A percentile compares a stretch with the other conserved stretches of the same genome.
These are phyloP conservation scores for Nymphalis c-album DNA, from an alignment of 2,888 invertebrate species.

Conservation along the genomic window DNA sequence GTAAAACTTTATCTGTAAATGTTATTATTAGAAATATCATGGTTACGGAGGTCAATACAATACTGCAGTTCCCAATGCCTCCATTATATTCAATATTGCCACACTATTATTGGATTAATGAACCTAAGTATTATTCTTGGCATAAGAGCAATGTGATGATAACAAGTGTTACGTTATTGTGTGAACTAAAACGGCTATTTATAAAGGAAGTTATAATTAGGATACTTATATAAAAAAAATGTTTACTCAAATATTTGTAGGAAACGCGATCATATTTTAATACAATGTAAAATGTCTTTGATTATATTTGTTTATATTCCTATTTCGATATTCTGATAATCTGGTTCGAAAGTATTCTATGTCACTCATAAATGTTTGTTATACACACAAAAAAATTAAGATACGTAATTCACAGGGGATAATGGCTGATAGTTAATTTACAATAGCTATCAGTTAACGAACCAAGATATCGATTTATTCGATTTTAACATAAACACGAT, in stretches of 20 bases:
- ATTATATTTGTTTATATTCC: background rate
- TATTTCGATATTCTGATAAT: background rate
- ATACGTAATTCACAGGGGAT: conserved; percentile 35
- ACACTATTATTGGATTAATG: conserved; percentile 64
- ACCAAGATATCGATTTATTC: conserved; percentile 54
- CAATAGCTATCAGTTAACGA: conserved; percentile 50
- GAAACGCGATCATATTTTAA: background rate
- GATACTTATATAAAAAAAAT: background rate
- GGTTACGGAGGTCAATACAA: conserved; percentile 63
- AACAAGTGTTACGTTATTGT: conserved; percentile 37
- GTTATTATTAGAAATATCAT: conserved; percentile 68
- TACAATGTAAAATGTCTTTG: background rate
- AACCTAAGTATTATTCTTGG: conserved; percentile 52
- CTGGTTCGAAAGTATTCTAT: background rate
- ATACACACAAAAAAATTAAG: conserved; percentile 32
- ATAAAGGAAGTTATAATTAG: conserved; percentile 20
- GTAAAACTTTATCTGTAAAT: conserved; percentile 40
- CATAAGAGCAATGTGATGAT: conserved; percentile 37
- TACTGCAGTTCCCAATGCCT: conserved; percentile 56
- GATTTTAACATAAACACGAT: conserved; percentile 48
- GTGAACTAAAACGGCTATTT: conserved; percentile 34
- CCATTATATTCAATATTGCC: conserved; percentile 50
- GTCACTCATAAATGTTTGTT: background rate
- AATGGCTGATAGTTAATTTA: conserved; percentile 47
- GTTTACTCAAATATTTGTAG: background rate